Base-by-base conservation (phyloP, 2,113 vertebrate genomes). In the Arenaria interpres region DNA sequence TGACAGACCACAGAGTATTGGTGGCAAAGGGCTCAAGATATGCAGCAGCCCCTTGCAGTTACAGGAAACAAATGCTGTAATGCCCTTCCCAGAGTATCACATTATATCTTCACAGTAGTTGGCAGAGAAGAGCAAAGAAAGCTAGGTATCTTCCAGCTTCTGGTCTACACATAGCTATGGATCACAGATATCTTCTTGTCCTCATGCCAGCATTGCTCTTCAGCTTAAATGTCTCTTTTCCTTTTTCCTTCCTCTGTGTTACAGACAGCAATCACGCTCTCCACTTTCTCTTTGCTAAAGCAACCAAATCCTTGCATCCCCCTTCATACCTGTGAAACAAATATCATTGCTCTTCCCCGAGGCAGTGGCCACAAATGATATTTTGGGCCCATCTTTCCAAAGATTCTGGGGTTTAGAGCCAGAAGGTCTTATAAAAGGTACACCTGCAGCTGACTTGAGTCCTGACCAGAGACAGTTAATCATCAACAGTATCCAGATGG, bases 401-500 rank as follows among this genome's bases (percentile, higher is more conserved):
- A 67, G 48, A 64, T 66, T 89, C 1, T 0, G 24, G 12, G 18
- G 9, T 93, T 80, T 27, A 53, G 57, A 87, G 33, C 5, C 33
- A 50, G 46, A 51, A 88, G 50, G 5, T 59, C 48, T 92, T 82
- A 56, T 14, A 53, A 66, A 78, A 93, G 33, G 20, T 69, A 57
- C 22, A 62, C 54, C 3, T 7, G 45, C 39, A 85, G 33, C 57
- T 71, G 69, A 81, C 76, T 81, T 0, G 0, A 75, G 76, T 93
- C 66, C 89, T 92, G 80, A 64, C 48, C 69, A 85, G 76, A 89
- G 53, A 85, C 57, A 82, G 66, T 94, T 97, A 96, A 92, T 89
- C 76, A 92, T 85, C 73, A 66, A 2, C 73, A 82, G 50, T 87
- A 81, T 74, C 76, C 97, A 97, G 95, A 96, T 94, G 92, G 93